Evolutionary conservation across 2,888 invertebrate genomes (phyloP), one percentile per base, ranked within the genome.

Genomic region (Myopa testacea): DNA sequence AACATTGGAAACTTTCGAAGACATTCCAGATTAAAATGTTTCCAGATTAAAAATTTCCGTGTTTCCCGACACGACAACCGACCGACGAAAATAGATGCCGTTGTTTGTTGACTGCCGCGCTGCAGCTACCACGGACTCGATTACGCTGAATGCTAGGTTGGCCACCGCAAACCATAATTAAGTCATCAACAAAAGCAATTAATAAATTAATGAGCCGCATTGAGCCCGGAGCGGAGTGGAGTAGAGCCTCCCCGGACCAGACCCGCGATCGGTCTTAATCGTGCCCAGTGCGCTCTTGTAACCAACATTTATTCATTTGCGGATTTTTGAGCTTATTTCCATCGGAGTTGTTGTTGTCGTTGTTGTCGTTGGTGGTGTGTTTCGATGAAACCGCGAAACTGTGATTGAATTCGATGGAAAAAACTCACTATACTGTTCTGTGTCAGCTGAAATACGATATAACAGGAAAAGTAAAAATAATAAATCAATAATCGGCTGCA

Each of bases 111-210:
- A 26, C 26, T 26, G 26, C 26, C 26, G 26, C 26, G 26, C 26
- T 26, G 26, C 26, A 26, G 26, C 26, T 45, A 40, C 45, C 26
- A 55, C 60, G 55, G 12, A 60, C 38, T 52, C 38, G 34, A 34
- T 65, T 34, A 55, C 38, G 38, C 50, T 26, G 14, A 55, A 58
- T 58, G n/a, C 58, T 16, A 58, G 19, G 58, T 14, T 58, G 52
- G 65, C 77, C 69, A 62, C 73, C 71, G 55, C 76, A 71, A 73
- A 77, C 68, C 74, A 50, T 74, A 77, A 77, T 77, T 73, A 77
- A 77, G 73, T 73, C 73, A 73, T 77, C 77, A 74, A 74, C 73
- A 69, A 60, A 62, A 74, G 73, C 68, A 73, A 77, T 77, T 77
- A 77, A 74, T 69, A 60, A 50, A 74, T 73, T 74, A 77, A 74